Evolutionary conservation across 1,140 invertebrate genomes (phyloP), one percentile per base, ranked within the genome.

Genomic region (Drosophila ironensis): DNA sequence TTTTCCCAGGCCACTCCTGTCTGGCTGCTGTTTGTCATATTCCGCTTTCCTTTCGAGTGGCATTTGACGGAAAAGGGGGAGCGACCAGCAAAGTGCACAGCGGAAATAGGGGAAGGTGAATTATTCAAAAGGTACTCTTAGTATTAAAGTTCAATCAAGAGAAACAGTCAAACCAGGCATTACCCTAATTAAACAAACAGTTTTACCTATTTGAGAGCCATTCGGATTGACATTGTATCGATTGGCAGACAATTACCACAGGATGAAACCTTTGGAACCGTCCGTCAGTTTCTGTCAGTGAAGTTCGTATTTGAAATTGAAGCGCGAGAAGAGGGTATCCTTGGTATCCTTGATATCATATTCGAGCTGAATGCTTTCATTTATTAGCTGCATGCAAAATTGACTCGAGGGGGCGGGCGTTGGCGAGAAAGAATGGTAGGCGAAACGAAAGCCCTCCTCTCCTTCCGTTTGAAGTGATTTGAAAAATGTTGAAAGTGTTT

Each of bases 371-470:
- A 63, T 63, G 59, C 42, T 63, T 63, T 48, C 40, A 63, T 63
- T 63, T 63, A 63, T 63, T 63, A 63, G 56, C 56, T 24, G 33
- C 33, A 48, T 48, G 57, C 35, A 28, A 63, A 63, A 64, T 64
- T 38, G 33, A 48, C 30, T 63, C 19, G 4, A 4, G 7, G 47
- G 16, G 51, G n/a, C 11, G 27, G 17, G 33, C 7, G 9, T 33
- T n/a, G n/a, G n/a, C n/a, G n/a, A 33, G 30, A 16, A 11, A 17
- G 30, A 54, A 40, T 11, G 12, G 53, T 19, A 2, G 4, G 16
- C 20, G 6, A 28, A 27, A 60, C 37, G 24, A 14, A 47, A 48
- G 28, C 27, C 47, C 60, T 33, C n/a, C n/a, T n/a, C n/a, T n/a
- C 30, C 30, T 5, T n/a, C 45, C 54, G 2, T 9, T 38, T 19